Conservation (phyloP, 2,797 vertebrate genomes). For the Diglossa cyanea region DNA sequence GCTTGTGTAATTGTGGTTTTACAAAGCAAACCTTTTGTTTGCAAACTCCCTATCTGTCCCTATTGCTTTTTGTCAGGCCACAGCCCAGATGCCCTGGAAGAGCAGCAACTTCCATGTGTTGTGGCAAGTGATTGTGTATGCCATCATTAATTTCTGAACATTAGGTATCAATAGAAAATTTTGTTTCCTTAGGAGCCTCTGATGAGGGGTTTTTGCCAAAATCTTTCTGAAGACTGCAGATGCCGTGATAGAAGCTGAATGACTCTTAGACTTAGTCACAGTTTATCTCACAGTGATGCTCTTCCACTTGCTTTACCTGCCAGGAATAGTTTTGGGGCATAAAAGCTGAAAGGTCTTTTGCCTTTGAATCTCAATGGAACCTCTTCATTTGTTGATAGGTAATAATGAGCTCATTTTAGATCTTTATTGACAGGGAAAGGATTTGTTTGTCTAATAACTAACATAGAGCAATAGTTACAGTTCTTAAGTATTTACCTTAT, state of each 20-base stretch:
- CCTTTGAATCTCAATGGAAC: background rate
- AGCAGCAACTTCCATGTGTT: background rate
- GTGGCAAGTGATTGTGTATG: background rate
- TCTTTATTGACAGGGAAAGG: background rate
- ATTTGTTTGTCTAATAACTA: background rate
- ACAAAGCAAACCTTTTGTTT: background rate
- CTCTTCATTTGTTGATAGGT: background rate
- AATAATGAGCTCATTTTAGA: background rate
- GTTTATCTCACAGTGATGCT: background rate
- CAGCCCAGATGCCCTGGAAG: background rate
- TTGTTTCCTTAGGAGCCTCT: background rate
- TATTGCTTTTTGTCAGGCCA: background rate
- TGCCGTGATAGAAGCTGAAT: background rate
- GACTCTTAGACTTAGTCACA: background rate
- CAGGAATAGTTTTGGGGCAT: background rate
- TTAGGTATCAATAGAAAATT: background rate
- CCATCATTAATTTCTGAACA: background rate
- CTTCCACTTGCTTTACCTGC: background rate
- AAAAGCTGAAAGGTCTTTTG: background rate
- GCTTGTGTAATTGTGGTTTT: background rate
- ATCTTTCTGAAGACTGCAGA: background rate
- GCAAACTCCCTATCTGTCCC: background rate
- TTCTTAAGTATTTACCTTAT: background rate
- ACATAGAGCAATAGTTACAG: rapidly evolving
- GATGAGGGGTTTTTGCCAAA: background rate